Percentiles rank a stretch among this genome's conserved stretches.
phyloP scores from a whole-genome alignment of 2,113 vertebrate species.

The Semicossyphus pulcher region DNA sequence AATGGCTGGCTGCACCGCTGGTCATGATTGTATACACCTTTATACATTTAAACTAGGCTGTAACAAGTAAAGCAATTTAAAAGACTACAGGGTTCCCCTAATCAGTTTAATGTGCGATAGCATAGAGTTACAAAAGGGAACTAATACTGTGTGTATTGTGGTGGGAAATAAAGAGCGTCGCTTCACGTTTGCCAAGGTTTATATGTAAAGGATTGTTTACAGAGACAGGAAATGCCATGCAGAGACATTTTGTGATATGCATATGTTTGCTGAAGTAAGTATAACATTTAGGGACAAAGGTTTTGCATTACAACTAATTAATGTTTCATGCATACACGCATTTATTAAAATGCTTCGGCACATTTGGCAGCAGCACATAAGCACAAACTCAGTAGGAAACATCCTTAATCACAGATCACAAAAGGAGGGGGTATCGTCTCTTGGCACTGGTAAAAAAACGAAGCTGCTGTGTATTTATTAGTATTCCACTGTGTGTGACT shows the following conservation, averaged over 20 bases:
- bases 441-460: conserved; percentile 3
- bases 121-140: too few species aligned
- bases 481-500: neutral
- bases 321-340: neutral
- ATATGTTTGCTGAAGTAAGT: conserved; percentile 14
- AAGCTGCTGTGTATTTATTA: conserved; percentile 16
- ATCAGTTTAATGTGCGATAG: conserved; percentile 7
- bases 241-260: neutral
- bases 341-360: neutral
- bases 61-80: neutral
- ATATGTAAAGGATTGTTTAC: too few species aligned
- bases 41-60: neutral
- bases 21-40: neutral
- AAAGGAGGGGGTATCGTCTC: neutral
- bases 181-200: too few species aligned
- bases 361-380: neutral
- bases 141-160: too few species aligned
- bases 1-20: neutral
- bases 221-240: too few species aligned
- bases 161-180: neutral
- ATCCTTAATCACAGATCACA: neutral
- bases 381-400: neutral
- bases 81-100: neutral
- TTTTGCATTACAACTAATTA: neutral
- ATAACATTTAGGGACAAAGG: neutral